Evolutionary conservation across 2,113 vertebrate species (phyloP), one percentile per base, ranked within the genome.

Genomic region (Eublepharis macularius): DNA sequence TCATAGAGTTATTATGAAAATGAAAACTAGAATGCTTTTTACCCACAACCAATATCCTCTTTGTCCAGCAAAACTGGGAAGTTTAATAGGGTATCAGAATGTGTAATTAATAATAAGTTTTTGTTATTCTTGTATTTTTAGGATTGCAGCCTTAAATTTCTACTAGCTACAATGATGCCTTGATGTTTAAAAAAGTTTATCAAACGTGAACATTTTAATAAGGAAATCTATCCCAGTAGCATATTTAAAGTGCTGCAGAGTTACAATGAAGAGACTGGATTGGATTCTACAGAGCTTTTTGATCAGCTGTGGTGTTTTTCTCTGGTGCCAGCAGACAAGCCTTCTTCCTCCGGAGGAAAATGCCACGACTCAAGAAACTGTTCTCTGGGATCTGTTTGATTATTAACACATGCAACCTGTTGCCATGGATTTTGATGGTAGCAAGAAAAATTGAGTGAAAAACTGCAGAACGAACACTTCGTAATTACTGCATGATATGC

Each of bases 161-260:
- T 34, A 63, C 4, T n/a, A 24, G 66, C 70, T 16, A 6, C 84
- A 88, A 83, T 4, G 6, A 77, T 72, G 1, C 2, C 16, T 45
- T 63, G 41, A 68, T 80, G 43, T 43, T 10, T 45, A 12, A 32
- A 68, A 34, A 68, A 76, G 83, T 1, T 39, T 87, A 39, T 29
- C 4, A 76, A 39, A 43, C 84, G 85, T 36, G 2, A 45, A 14
- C 79, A 89, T 86, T 83, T 9, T 32, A 87, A 82, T 4, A 66
- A 41, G 16, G n/a, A 73, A 45, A 74, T 34, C 2, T 69, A 9
- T 82, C 41, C 41, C 45, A 81, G 19, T 16, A 51, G 36, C 14
- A 54, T 78, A 83, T 36, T 57, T 16, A 45, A 77, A 36, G 19
- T 12, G 41, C 57, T 75, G 63, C 14, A 72, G 66, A 82, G 51